Base-by-base conservation (phyloP, 2,888 invertebrate species). In the Hartigia nigra region DNA sequence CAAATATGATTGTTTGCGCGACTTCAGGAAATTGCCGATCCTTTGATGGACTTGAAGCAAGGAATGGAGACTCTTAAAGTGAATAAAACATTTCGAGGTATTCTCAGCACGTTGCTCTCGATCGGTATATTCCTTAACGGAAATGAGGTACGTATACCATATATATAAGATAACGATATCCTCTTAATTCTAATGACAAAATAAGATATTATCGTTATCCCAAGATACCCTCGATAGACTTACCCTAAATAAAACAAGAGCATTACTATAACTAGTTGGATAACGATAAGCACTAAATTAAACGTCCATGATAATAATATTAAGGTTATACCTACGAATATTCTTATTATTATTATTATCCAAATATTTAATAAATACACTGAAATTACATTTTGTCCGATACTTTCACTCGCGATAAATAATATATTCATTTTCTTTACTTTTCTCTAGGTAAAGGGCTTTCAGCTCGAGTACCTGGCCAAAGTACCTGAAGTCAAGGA, bases 401-500 rank as follows among this genome's bases (percentile, higher is more conserved):
- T n/a, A n/a, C n/a, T n/a, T n/a, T n/a, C n/a, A n/a, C n/a, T n/a
- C n/a, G n/a, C n/a, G n/a, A n/a, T n/a, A n/a, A n/a, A n/a, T n/a
- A n/a, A n/a, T n/a, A n/a, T n/a, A n/a, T n/a, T n/a, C n/a, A n/a
- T n/a, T 32, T 74, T 74, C 70, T 70, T 69, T 74, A 70, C 69
- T 77, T 81, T 74, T 80, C 80, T 88, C 79, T 90, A 95, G 94
- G 97, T 97, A 69, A 98, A 97, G 92, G 99, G 99, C 36, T 99
- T 99, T 93, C 97, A 98, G 91, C 95, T 99, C 85, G 99, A 99
- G 89, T 99, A 99, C 92, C 94, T 99, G 88, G 95, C 98, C 75
- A 99, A 99, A 93, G 97, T 98, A 88, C 98, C 98, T 89, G 98
- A 99, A 93, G 98, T 99, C 74, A 98, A 99, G 93, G 99, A 99